A percentile compares a stretch with the other conserved stretches of the same genome.
phyloP scores from a whole-genome alignment of 1,140 invertebrate genomes.

The Tachypleus tridentatus region DNA sequence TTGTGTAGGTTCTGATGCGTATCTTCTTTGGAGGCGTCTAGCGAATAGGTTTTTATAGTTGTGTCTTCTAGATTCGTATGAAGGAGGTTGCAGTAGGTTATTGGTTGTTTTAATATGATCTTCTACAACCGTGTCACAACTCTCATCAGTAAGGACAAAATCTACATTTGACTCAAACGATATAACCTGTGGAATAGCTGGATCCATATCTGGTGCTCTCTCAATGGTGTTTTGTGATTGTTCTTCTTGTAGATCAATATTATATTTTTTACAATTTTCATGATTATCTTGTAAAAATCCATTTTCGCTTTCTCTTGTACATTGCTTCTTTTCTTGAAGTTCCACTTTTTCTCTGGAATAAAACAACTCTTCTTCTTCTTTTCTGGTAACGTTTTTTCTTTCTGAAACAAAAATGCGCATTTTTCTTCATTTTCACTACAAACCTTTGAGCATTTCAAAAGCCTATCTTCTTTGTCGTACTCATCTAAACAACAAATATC shows the following conservation, averaged over 20 bases:
- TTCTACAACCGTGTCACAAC: conserved; percentile 15
- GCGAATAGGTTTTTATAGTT: conserved; percentile 32
- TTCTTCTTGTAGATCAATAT: no score
- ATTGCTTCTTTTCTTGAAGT: neutral
- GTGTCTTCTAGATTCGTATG: conserved; percentile 22
- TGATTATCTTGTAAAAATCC: neutral
- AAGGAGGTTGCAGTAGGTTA: conserved; percentile 19
- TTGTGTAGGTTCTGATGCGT: no score
- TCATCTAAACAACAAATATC: no score
- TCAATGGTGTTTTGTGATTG: no score
- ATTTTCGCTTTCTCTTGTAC: neutral
- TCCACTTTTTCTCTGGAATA: neutral
- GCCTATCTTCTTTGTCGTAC: no score
- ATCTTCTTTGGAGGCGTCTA: conserved; percentile 24
- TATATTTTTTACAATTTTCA: no score
- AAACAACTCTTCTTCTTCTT: conserved; percentile 4
- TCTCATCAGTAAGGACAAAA: neutral
- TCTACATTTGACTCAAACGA: conserved; percentile 29
- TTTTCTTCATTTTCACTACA: no score
- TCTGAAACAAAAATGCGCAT: no score
- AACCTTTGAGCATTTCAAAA: no score
- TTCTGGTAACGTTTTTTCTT: no score
- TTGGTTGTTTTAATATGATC: conserved; percentile 13
- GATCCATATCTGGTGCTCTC: no score
- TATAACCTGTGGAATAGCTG: conserved; percentile 29